Evolutionary conservation across 2,888 invertebrate genomes (phyloP), one percentile per base, ranked within the genome.

Genomic region (Hololepta plana): DNA sequence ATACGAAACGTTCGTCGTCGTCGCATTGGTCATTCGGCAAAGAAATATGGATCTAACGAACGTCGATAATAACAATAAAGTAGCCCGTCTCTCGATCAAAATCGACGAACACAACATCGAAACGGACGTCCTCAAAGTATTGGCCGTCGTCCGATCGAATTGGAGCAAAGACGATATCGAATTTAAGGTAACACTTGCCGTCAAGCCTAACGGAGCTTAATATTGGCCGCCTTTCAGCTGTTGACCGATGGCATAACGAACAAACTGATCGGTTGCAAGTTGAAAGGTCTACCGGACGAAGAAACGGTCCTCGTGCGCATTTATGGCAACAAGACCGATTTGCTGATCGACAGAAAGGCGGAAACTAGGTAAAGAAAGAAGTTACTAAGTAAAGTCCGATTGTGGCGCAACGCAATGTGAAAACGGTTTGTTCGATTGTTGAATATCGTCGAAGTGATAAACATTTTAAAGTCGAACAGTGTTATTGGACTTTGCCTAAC

Each of bases 181-280:
- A 42, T 72, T 72, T 49, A 81, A 80, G 72, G 84, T 84, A 59
- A n/a, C n/a, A n/a, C 37, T 42, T 35, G 15, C 14, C 12, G n/a
- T n/a, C n/a, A n/a, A n/a, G n/a, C n/a, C n/a, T n/a, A n/a, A n/a
- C n/a, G n/a, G n/a, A n/a, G n/a, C n/a, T n/a, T n/a, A n/a, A n/a
- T n/a, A n/a, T n/a, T n/a, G n/a, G n/a, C n/a, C 7, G 12, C 12
- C 17, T 12, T 15, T 24, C 14, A 93, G 90, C 57, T 75, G 46
- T 88, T 93, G 54, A 90, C 87, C 35, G 84, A 90, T 64, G 93
- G 93, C 22, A 82, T 88, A 34, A 88, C 91, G 24, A 93, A 93
- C 58, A 87, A 82, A 54, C 61, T 95, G 41, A 67, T 91, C 28
- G 84, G 82, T 16, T 82, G 80, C 39, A 45, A 39, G 24, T 41